A percentile compares a stretch with the other conserved stretches of the same genome.
phyloP scores from a whole-genome alignment of 1,140 invertebrate genomes.

The Heliconius melpomene region DNA sequence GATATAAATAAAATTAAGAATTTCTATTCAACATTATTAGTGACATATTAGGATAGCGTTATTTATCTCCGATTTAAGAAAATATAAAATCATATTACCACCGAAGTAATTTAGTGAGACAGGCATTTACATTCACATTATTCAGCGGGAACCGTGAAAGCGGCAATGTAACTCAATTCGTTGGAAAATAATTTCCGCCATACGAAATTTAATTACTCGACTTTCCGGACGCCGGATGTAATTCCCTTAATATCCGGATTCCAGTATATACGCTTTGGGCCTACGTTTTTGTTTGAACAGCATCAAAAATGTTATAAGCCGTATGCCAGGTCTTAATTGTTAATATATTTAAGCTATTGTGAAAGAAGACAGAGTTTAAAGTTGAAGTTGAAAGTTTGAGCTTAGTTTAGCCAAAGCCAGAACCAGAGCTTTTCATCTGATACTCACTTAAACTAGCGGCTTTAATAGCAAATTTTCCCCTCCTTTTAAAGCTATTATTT shows the following conservation, averaged over 20 bases:
- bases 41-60: background rate
- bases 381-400: too few relatives aligned
- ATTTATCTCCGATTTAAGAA: background rate
- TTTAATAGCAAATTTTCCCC: too few relatives aligned
- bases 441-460: too few relatives aligned
- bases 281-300: background rate
- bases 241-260: conserved; percentile 20
- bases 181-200: conserved; percentile 28
- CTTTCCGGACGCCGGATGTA: conserved; percentile 33
- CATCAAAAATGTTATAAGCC: background rate
- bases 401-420: too few relatives aligned
- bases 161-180: conserved; percentile 23
- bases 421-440: too few relatives aligned
- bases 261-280: background rate
- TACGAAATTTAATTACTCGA: conserved; percentile 41
- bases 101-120: background rate
- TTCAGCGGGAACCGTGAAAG: conserved; percentile 1
- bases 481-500: too few relatives aligned
- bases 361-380: too few relatives aligned
- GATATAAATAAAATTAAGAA: too few relatives aligned
- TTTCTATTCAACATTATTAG: too few relatives aligned
- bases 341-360: too few relatives aligned
- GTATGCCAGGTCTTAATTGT: background rate
- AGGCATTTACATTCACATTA: conserved; percentile 2
- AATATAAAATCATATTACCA: background rate